Evolutionary conservation across 1,140 invertebrate species (phyloP), one percentile per base, ranked within the genome.

Genomic region (Chironomus tepperi): DNA sequence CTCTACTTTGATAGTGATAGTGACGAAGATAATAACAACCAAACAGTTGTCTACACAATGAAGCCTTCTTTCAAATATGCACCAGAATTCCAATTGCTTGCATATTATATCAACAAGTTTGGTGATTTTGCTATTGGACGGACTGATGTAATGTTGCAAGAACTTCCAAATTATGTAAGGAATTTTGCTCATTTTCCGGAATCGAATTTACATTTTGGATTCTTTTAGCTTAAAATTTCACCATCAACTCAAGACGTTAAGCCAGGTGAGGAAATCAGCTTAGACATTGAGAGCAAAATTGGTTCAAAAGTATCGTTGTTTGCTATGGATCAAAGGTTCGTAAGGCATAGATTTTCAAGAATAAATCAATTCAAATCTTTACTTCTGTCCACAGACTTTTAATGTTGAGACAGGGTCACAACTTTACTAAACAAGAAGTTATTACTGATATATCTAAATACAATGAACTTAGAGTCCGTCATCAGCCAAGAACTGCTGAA

Each of bases 301-400:
- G 12, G 3, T 12, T 57, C 47, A 15, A 15, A 5, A n/a, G 47
- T 57, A n/a, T 57, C 47, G 12, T n/a, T 57, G 1, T 3, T n/a
- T 57, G 47, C 47, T 57, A n/a, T 57, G 12, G 47, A 57, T 57
- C 47, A 57, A 57, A 57, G 47, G 47, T 57, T n/a, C n/a, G n/a
- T n/a, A n/a, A n/a, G n/a, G n/a, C n/a, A n/a, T n/a, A n/a, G n/a
- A n/a, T n/a, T n/a, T n/a, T n/a, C n/a, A n/a, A n/a, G n/a, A n/a
- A n/a, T n/a, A n/a, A n/a, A n/a, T 57, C 5, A 57, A 34, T 34
- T 34, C 15, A 57, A 15, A 47, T 10, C 8, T 12, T 5, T n/a
- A 57, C 12, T 15, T 8, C 10, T 43, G 2, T n/a, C 15, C 12
- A 57, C 5, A 57, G 47, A 15, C n/a, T 57, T 15, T 34, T 34